A percentile compares a stretch with the other conserved stretches of the same genome.
Evolutionary conservation across 2,888 invertebrate species (phyloP).

Genomic region (Campoplex nolae): DNA sequence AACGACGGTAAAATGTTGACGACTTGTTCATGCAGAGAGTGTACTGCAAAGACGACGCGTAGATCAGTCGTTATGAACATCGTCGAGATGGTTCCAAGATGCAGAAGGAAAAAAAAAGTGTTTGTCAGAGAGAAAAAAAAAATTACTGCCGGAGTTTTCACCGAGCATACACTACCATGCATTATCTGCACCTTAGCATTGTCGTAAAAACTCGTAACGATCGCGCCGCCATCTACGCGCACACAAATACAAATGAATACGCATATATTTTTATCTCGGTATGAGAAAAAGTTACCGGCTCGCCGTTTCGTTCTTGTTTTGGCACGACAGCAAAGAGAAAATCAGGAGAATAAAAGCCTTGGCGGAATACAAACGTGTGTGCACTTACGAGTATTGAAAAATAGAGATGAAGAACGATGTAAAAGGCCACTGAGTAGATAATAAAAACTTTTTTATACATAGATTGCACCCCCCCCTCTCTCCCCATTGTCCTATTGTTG

Average conservation of each 20-base stretch:
- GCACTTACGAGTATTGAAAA: conserved; percentile 77
- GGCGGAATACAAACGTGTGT: conserved; percentile 50
- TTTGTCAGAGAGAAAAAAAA: not conserved
- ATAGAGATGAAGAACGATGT: conserved; percentile 27
- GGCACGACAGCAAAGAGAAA: conserved; percentile 30
- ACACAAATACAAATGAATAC: conserved; percentile 7
- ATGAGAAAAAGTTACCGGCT: conserved; percentile 22
- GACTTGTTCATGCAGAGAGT: conserved; percentile 22
- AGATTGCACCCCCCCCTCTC: not conserved
- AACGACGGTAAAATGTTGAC: conserved; percentile 51
- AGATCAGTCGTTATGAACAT: conserved; percentile 35
- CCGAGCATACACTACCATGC: conserved; percentile 9
- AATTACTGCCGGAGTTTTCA: conserved; percentile 26
- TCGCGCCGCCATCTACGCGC: not conserved
- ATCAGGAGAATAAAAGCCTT: not conserved
- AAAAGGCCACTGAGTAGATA: not conserved
- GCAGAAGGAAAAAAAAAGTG: conserved; percentile 10
- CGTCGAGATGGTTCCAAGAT: conserved; percentile 29
- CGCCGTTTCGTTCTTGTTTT: not conserved
- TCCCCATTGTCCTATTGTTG: not conserved
- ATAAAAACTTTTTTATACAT: not conserved
- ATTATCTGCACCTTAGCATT: conserved; percentile 10
- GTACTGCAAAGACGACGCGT: conserved; percentile 28
- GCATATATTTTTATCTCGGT: not conserved
- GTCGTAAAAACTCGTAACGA: conserved; percentile 33